Evolutionary conservation across 1,140 invertebrate species (phyloP).

Genomic region (Lamellibrachia luymesi): DNA sequence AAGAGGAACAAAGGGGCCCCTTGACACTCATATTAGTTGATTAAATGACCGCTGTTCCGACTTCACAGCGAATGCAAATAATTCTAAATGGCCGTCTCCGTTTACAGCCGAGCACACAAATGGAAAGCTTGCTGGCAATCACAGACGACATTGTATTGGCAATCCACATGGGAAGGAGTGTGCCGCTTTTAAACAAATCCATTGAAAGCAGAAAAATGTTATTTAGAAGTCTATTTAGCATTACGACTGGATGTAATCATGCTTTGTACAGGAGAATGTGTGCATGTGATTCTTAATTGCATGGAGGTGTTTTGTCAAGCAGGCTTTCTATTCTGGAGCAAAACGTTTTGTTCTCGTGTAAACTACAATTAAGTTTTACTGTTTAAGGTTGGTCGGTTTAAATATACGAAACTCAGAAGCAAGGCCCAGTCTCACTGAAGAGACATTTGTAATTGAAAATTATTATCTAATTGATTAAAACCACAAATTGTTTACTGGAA

Average conservation of each 20-base stretch:
- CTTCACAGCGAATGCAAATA: neutral
- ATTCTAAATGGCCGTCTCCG: neutral
- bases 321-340: neutral
- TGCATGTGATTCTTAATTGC: neutral
- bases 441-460: neutral
- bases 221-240: neutral
- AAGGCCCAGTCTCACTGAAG: too few relatives aligned
- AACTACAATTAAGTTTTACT: neutral
- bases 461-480: neutral
- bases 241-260: neutral
- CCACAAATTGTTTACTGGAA: neutral
- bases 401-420: neutral
- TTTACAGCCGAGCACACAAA: neutral
- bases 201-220: neutral
- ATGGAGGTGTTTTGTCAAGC: neutral
- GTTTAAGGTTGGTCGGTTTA: neutral
- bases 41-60: neutral
- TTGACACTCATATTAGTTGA: conserved; percentile 1
- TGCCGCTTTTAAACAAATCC: neutral
- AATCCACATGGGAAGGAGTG: neutral
- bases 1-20: neutral
- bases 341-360: neutral
- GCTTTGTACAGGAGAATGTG: neutral
- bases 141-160: neutral
- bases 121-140: neutral